Evolutionary conservation across 2,113 vertebrate species (phyloP), one percentile per base, ranked within the genome.

Genomic region (Ornithorhynchus anatinus): DNA sequence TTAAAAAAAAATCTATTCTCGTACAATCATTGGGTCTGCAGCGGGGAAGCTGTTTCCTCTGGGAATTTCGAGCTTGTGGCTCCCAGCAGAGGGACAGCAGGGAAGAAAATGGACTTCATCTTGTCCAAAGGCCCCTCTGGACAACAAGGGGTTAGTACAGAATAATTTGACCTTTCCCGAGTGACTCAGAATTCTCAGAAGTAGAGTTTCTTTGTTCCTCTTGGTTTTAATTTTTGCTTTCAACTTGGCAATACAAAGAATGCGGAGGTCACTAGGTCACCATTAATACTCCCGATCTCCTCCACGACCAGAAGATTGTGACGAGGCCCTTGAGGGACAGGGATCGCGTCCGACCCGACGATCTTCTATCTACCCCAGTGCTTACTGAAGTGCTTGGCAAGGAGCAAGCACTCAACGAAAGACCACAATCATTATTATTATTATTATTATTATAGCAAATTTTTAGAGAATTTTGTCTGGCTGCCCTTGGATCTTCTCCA

Each of bases 161-260:
- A 22, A 36, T 10, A 4, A 47, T 40, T 39, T 51, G 59, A 77
- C 76, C 52, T 79, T 75, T 20, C 15, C 32, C 57, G 32, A 69
- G 14, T 85, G 78, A 85, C 69, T 76, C 70, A 79, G 27, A 81
- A 74, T 75, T 20, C 79, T 79, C 62, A 43, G 59, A 79, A 79
- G 15, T 12, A 56, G 56, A 19, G 56, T 52, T 43, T 85, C 81
- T 39, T 82, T 76, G 63, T 81, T 79, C 77, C 72, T 66, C 63
- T 70, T 72, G 43, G 59, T 84, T 84, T 64, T 43, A 64, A 37
- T 40, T 68, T 58, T 82, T 85, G 50, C 79, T 51, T 89, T 89
- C 75, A 73, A 81, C 76, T 62, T 79, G 81, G 64, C 35, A 84
- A 10, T 59, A 64, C 60, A 77, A 84, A 73, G 54, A 90, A 84